Base-by-base conservation (phyloP, 1,140 invertebrate genomes). In the Pollicipes pollicipes region DNA sequence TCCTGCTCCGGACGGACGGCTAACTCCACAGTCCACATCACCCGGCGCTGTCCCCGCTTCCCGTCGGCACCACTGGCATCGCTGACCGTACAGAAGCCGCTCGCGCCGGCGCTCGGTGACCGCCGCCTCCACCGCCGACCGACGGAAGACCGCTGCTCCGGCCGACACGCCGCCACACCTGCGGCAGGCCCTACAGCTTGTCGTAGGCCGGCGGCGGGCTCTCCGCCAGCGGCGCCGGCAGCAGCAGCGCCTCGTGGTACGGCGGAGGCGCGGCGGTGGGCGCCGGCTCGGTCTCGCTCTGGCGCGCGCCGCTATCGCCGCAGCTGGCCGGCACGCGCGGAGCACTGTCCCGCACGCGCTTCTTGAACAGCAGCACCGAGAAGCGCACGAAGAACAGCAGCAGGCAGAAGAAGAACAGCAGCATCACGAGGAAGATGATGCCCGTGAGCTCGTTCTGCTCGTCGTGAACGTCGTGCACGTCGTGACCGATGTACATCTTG, bases 401-500 rank as follows among this genome's bases (percentile, higher is more conserved):
- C 16, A 66, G 64, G 28, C 64, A 66, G 3, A 29, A 21, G 28
- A 66, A 66, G 28, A 66, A 66, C 10, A 66, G 64, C 17, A 66
- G 64, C 17, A 66, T 8, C 17, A 66, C 64, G 3, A 66, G 8
- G 64, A 66, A 66, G 27, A 66, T 29, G 64, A 66, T 66, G 27
- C 64, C 64, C 3, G 64, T 29, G 27, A 66, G 64, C 64, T 66
- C 64, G 64, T 29, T 29, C 64, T 66, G 64, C 27, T 29, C 27
- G 27, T 66, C 64, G 10, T 8, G 6, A 1, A 66, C 27, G 27
- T 66, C 64, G 10, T 8, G 6, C 3, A 66, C 64, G 28, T 66
- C 28, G 64, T 66, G 64, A 3, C 64, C 64, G 27, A 66, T 29
- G 64, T 66, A 66, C 28, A 66, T 66, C 28, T 66, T 66, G 64